These are phyloP conservation scores for Casuarius casuarius DNA, from an alignment of 2,113 vertebrate species.

Conservation along the genomic window DNA sequence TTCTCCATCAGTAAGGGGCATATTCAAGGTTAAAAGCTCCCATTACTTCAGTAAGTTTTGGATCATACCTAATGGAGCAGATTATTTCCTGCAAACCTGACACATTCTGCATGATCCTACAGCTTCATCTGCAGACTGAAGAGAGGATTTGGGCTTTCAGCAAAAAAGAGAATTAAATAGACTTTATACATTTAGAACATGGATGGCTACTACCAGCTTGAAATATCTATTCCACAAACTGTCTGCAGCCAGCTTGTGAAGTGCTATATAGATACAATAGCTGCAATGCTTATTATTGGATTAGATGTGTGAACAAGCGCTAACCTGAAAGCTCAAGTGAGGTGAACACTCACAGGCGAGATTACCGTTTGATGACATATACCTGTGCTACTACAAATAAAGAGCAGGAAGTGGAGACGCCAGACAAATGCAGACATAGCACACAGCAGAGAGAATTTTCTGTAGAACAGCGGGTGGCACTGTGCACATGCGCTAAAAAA, in stretches of 20 bases:
- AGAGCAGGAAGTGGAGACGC: not conserved
- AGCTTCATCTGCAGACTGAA: not conserved
- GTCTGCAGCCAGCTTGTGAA: not conserved
- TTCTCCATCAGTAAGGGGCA: not conserved
- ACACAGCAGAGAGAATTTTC: not conserved
- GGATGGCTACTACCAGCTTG: not conserved
- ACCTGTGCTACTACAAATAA: not conserved
- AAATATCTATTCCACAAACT: not conserved
- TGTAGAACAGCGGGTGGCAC: constrained; percentile 50
- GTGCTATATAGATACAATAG: not conserved
- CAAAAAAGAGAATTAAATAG: not conserved
- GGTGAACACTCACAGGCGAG: not conserved
- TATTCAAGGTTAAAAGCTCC: not conserved
- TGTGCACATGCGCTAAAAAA: constrained; percentile 23
- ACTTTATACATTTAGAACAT: not conserved
- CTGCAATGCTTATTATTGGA: not conserved
- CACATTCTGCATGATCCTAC: not conserved
- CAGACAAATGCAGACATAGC: not conserved
- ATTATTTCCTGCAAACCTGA: not conserved
- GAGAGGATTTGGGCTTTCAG: not conserved
- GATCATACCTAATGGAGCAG: not conserved
- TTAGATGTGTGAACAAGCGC: not conserved
- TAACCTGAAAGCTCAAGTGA: not conserved
- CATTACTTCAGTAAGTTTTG: not conserved
- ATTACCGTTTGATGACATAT: not conserved